phyloP scores from a whole-genome alignment of 2,113 vertebrate species.

The Oreochromis spilurus region DNA sequence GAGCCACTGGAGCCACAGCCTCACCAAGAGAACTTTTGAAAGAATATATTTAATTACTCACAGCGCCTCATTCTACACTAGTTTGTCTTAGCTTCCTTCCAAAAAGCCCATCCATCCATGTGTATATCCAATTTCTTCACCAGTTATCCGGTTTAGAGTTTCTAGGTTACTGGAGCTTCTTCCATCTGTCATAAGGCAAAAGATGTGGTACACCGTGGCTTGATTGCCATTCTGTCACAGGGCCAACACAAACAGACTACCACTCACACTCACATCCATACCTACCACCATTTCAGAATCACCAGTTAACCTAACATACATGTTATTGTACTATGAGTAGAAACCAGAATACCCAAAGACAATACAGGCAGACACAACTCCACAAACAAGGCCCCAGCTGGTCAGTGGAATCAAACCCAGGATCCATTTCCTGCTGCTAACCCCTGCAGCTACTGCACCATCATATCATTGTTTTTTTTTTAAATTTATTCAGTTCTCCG shows the following conservation, averaged over 20 bases:
- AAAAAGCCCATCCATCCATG: not conserved
- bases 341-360: not conserved
- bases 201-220: not conserved
- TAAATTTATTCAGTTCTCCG: not conserved
- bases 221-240: not conserved
- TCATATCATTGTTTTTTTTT: not conserved
- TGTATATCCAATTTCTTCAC: not conserved
- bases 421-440: not conserved
- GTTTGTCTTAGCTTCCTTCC: not conserved
- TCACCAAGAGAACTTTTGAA: not conserved
- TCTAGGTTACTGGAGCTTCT: not conserved
- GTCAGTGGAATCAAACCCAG: not conserved
- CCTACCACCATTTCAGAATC: not conserved
- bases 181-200: not conserved
- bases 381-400: not conserved
- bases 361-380: not conserved
- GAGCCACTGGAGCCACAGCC: not conserved
- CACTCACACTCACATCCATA: not conserved
- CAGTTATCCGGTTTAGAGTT: not conserved
- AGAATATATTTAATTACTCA: conserved; percentile 14
- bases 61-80: not conserved
- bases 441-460: not conserved
- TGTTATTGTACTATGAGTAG: not conserved
- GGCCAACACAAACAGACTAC: not conserved
- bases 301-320: not conserved